A percentile compares a stretch with the other conserved stretches of the same genome.
phyloP scores from a whole-genome alignment of 1,140 invertebrate species.

The Holcopasites calliopsidis region DNA sequence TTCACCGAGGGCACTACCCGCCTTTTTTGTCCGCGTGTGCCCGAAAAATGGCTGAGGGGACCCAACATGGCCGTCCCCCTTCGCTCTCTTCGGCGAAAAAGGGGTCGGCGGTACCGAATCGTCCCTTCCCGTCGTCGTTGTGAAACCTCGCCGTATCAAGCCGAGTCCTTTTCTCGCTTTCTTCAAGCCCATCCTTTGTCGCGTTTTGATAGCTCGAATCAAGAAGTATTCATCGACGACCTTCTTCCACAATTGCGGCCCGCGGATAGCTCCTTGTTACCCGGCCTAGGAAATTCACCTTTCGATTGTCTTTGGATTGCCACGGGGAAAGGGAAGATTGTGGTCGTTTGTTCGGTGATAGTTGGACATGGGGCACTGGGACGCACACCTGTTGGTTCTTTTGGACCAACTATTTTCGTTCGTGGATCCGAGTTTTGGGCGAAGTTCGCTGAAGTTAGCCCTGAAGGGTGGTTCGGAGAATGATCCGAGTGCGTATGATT shows the following conservation, averaged over 20 bases:
- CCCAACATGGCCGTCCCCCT: constrained; percentile 62
- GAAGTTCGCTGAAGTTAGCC: too few relatives aligned
- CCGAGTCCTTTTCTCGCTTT: constrained; percentile 37
- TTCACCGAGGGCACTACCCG: constrained; percentile 58
- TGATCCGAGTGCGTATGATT: too few relatives aligned
- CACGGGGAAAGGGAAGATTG: background rate
- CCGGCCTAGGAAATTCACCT: background rate
- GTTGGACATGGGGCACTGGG: too few relatives aligned
- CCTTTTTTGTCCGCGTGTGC: constrained; percentile 57
- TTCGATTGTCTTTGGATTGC: background rate
- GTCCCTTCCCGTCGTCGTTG: constrained; percentile 16
- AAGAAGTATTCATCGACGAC: constrained; percentile 20
- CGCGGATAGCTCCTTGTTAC: too few relatives aligned
- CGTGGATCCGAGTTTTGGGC: too few relatives aligned
- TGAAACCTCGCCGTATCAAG: constrained; percentile 17
- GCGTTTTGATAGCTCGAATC: constrained; percentile 40
- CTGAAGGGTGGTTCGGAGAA: too few relatives aligned
- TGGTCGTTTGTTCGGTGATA: background rate
- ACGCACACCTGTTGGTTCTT: too few relatives aligned
- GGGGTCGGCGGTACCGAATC: background rate
- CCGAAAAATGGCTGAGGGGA: constrained; percentile 69
- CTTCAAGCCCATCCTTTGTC: constrained; percentile 52
- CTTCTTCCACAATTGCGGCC: background rate
- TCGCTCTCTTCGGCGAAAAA: constrained; percentile 38
- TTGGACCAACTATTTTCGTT: too few relatives aligned